Base-by-base conservation (phyloP, 2,797 vertebrate species). In the Toxotes lorentzi region DNA sequence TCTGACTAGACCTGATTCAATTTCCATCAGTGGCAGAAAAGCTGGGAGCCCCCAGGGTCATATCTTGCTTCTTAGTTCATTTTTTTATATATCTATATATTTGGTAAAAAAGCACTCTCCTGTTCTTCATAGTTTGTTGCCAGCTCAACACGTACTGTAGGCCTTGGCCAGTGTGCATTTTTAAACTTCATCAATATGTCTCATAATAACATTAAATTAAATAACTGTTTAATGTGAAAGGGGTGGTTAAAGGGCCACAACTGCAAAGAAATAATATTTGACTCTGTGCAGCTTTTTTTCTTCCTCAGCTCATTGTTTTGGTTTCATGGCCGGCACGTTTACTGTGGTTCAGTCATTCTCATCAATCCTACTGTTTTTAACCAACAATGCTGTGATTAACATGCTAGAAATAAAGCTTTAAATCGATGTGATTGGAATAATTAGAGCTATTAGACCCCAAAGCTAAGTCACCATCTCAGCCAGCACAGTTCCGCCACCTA, bases 1-100 rank as follows among this genome's bases (percentile, higher is more conserved):
- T 71, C 59, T 34, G 72, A 79, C 86, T 70, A 77, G 60, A 82
- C 75, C 82, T 66, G 76, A 84, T 79, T 61, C 77, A 73, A 60
- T 81, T 66, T 51, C 65, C 62, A 53, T 82, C 74, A 66, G 38
- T 61, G 50, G 43, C 23, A 64, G 76, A 77, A 51, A 43, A 73
- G 72, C 66, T 3, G 41, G 47, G 23, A 47, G 69, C 63, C 82
- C 82, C 70, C 45, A 2, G 60, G 84, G 69, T 87, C 59, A 56
- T 65, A 53, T 76, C 27, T 30, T 72, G 51, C 65, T 53, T 68
- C 51, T 48, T n/a, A 8, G 59, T 70, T 73, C 21, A 0, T 73
- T 78, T 69, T 76, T 79, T 64, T 48, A 3, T n/a, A 10, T 30
- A 3, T 30, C 4, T 30, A 3, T 30, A 51, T 64, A 47, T 57